Conservation (phyloP, 2,113 vertebrate species). For the Steatornis caripensis region DNA sequence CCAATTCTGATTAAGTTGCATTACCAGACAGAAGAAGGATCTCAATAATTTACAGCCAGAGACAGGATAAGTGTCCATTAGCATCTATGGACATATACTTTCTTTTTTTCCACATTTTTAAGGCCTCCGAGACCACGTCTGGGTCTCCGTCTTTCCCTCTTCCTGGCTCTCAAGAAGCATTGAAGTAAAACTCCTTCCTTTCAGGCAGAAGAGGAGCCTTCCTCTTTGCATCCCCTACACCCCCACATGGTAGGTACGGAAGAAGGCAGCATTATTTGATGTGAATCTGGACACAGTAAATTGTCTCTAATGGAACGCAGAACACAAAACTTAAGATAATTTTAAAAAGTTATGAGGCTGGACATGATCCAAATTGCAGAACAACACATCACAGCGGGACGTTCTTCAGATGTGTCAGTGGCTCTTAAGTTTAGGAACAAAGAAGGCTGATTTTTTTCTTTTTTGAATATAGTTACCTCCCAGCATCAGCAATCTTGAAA, state of each 20-base stretch:
- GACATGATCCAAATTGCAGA: background rate
- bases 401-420: background rate
- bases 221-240: background rate
- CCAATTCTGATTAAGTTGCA: background rate
- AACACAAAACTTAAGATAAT: background rate
- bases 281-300: background rate
- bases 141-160: background rate
- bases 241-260: background rate
- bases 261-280: background rate
- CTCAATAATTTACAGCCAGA: conserved; percentile 56
- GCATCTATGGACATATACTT: background rate
- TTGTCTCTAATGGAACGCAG: background rate
- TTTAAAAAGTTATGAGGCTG: background rate
- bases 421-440: background rate
- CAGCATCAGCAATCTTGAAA: background rate
- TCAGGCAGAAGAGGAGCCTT: background rate
- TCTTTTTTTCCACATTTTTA: background rate
- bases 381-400: background rate
- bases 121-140: background rate
- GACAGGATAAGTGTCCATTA: conserved; percentile 39
- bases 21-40: background rate
- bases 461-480: background rate
- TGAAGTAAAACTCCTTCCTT: background rate
- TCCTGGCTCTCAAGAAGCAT: background rate
- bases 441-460: background rate